Evolutionary conservation across 2,888 invertebrate species (phyloP).

Genomic region (Oeneis ivallda): DNA sequence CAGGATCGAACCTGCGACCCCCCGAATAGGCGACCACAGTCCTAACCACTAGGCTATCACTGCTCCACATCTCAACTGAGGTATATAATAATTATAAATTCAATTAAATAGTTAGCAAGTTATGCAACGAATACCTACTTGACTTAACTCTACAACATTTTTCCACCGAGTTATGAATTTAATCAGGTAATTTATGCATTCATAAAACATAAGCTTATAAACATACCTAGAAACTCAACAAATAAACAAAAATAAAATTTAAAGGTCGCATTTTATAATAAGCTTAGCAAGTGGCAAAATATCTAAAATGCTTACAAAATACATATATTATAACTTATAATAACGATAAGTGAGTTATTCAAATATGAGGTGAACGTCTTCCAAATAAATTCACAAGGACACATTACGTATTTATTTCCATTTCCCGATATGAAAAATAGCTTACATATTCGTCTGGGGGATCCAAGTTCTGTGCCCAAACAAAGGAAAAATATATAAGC

Average conservation of each 20-base stretch:
- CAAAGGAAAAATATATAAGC: too few species aligned
- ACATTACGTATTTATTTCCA: not conserved
- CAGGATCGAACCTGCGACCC: too few species aligned
- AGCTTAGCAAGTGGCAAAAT: not conserved
- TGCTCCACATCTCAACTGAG: too few species aligned
- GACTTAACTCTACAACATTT: not conserved
- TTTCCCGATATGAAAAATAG: too few species aligned
- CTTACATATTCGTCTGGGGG: too few species aligned
- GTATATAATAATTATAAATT: too few species aligned
- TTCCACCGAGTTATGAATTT: not conserved
- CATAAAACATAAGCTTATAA: not conserved
- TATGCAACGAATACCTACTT: not conserved
- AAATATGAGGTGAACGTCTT: not conserved
- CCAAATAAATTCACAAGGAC: conserved; percentile 1
- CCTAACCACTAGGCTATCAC: too few species aligned
- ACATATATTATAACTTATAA: not conserved
- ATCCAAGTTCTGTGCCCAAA: too few species aligned
- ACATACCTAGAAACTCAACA: not conserved
- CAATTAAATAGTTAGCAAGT: too few species aligned
- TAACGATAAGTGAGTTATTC: not conserved
- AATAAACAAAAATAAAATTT: conserved; percentile 4
- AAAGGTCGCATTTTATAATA: not conserved
- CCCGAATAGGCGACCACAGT: too few species aligned
- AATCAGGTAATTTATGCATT: not conserved
- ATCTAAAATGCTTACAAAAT: not conserved